These are phyloP conservation scores for Phyllostomus discolor DNA, from an alignment of 2,113 vertebrate genomes.

Conservation along the genomic window DNA sequence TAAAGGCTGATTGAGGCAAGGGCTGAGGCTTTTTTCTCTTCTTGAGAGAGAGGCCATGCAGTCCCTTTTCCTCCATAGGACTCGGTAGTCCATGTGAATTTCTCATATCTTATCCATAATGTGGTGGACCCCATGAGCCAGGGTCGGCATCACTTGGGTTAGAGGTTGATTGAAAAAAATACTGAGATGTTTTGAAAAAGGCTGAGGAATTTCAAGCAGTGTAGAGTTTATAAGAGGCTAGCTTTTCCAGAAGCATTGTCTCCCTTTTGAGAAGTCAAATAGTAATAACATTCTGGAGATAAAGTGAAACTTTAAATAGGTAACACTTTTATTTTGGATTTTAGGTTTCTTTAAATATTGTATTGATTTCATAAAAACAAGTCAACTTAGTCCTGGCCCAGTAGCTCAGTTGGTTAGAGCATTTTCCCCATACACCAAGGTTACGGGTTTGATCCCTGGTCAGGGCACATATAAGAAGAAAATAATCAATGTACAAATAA, in stretches of 20 bases:
- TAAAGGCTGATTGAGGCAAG: too few species aligned
- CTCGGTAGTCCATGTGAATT: too few species aligned
- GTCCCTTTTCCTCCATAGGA: too few species aligned
- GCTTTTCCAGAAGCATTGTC: not conserved
- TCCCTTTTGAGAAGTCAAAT: not conserved
- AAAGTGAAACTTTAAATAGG: not conserved
- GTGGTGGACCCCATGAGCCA: too few species aligned
- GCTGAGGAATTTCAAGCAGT: not conserved
- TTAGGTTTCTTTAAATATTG: not conserved
- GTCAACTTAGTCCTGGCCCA: not conserved
- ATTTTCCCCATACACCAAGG: too few species aligned
- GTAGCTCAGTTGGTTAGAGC: too few species aligned
- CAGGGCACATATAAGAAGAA: too few species aligned
- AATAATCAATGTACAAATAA: too few species aligned
- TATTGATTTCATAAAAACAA: not conserved
- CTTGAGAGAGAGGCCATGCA: too few species aligned
- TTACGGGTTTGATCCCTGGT: too few species aligned
- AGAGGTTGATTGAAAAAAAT: not conserved
- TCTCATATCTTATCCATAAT: too few species aligned
- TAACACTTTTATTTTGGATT: conserved; percentile 19
- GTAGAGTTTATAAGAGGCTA: not conserved
- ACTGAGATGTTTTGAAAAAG: not conserved
- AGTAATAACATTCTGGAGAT: not conserved
- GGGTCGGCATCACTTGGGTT: not conserved
- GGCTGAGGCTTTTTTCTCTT: too few species aligned